Evolutionary conservation across 1,140 invertebrate species (phyloP).

Genomic region (Forficula auricularia): DNA sequence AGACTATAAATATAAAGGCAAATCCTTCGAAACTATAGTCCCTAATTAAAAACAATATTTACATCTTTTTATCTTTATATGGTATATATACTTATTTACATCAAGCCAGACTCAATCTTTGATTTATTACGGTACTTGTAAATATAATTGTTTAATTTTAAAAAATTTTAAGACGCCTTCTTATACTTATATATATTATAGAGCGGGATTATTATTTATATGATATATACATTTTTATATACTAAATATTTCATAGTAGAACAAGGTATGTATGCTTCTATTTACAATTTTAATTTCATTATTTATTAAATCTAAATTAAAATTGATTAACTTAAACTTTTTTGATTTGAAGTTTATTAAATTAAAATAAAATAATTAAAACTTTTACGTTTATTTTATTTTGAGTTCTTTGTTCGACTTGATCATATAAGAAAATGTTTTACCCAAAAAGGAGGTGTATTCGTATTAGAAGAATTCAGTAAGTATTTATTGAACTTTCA

Average conservation of each 20-base stretch:
- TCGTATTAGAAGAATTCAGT: constrained; percentile 98
- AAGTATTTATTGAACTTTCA: too few relatives aligned
- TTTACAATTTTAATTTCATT: too few relatives aligned
- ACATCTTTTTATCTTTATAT: too few relatives aligned
- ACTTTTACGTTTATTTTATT: constrained; percentile 25
- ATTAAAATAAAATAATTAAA: constrained; percentile 9
- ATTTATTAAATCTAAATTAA: constrained; percentile 6
- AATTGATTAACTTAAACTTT: constrained; percentile 1
- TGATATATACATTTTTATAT: background rate
- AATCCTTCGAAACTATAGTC: too few relatives aligned
- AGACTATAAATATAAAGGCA: too few relatives aligned
- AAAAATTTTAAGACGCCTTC: constrained; percentile 1
- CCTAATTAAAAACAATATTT: too few relatives aligned
- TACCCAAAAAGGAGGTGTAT: constrained; percentile 95
- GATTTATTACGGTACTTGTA: too few relatives aligned
- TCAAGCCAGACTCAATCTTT: too few relatives aligned
- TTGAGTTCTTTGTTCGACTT: constrained; percentile 98
- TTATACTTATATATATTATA: background rate
- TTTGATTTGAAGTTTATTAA: constrained; percentile 12
- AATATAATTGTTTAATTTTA: background rate
- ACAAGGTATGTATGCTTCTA: constrained; percentile 1
- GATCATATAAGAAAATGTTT: constrained; percentile 99
- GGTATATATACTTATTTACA: too few relatives aligned
- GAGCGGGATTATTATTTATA: background rate
- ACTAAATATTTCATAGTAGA: background rate